phyloP scores from a whole-genome alignment of 2,888 invertebrate genomes.

The Netelia fuscicornis region DNA sequence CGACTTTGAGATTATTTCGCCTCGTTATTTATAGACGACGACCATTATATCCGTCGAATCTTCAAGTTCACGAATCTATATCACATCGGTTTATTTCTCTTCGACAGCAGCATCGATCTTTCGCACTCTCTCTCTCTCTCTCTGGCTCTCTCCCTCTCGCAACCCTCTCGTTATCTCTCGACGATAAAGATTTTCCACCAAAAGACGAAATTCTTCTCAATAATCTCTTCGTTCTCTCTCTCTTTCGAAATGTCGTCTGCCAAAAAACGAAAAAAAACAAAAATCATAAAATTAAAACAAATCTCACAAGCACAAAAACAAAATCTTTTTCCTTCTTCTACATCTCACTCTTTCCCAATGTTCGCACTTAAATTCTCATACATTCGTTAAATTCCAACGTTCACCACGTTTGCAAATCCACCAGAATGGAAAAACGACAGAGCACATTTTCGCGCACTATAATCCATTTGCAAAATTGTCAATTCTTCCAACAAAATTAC shows the following conservation, averaged over 20 bases:
- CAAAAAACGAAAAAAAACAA: background rate
- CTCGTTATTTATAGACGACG: constrained; percentile 41
- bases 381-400: background rate
- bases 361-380: constrained; percentile 6
- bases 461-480: constrained; percentile 23
- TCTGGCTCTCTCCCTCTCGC: constrained; percentile 2
- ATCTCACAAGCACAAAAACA: constrained; percentile 6
- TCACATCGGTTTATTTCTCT: constrained; percentile 45
- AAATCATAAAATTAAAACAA: background rate
- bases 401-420: background rate
- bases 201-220: background rate
- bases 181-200: constrained; percentile 32
- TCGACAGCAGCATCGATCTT: constrained; percentile 56
- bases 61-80: constrained; percentile 44
- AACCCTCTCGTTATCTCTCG: constrained; percentile 37
- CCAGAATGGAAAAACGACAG: constrained; percentile 19
- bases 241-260: constrained; percentile 1
- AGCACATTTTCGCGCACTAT: constrained; percentile 58
- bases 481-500: background rate
- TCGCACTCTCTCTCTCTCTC: constrained; percentile 22
- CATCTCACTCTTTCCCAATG: background rate
- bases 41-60: constrained; percentile 43
- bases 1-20: constrained; percentile 36
- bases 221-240: background rate
- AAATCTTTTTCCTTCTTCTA: background rate